Base-by-base conservation (phyloP, 2,888 invertebrate genomes). In the Autographa gamma region DNA sequence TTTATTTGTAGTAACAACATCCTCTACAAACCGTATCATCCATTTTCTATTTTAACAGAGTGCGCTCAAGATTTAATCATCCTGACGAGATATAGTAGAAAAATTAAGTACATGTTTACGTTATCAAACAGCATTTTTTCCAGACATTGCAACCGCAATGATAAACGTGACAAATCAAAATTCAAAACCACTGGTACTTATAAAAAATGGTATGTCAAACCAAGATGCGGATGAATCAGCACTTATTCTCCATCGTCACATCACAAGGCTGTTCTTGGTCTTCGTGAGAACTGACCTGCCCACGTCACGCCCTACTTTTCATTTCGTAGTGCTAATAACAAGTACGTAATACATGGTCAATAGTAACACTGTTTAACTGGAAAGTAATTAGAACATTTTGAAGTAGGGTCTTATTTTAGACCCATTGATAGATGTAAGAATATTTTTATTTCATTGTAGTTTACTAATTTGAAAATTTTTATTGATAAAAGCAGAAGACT, bases 281-380 rank as follows among this genome's bases (percentile, higher is more conserved):
- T 73, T 85, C 92, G 91, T 93, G 92, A 89, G 93, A 93, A 93
- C 83, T 82, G 78, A 81, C 79, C 81, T 73, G 70, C 81, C 86
- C 81, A 78, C 82, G 76, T 84, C 77, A 76, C 87, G 92, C 83
- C 91, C 93, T 87, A 93, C 90, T 93, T 93, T 91, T 86, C 77
- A 79, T 78, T 79, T 76, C 74, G 80, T 83, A 73, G 88, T 90
- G 91, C 87, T 93, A 93, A 92, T 87, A 87, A 78, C 76, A 84
- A 74, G 74, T 86, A 77, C 77, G 85, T 86, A 84, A 84, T 74
- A 85, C 52, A 5, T 72, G 60, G 32, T 63, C 69, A 83, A 79
- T 73, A 73, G 73, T 80, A 77, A 70, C 52, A 72, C 41, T 75
- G 71, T 76, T 70, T 43, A 76, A 80, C 60, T 63, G 76, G 52